phyloP scores from a whole-genome alignment of 2,888 invertebrate species.

The Mermis nigrescens region DNA sequence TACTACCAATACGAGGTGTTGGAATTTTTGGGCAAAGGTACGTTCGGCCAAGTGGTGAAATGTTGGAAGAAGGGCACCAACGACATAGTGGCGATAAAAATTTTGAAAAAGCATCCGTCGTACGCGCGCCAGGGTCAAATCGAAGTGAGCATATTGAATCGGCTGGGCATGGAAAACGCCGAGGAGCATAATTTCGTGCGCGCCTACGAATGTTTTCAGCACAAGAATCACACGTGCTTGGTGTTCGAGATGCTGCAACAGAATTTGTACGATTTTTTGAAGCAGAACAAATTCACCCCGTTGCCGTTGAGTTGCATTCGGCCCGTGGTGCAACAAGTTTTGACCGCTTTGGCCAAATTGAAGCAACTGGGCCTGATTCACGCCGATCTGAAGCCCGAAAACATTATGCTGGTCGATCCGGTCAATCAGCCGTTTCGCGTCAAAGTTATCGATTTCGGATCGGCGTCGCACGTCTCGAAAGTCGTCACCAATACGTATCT shows the following conservation, averaged over 20 bases:
- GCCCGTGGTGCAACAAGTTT: conserved; percentile 93
- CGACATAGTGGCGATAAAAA: conserved; percentile 99
- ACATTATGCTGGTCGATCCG: conserved; percentile 99
- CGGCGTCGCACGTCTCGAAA: conserved; percentile 95
- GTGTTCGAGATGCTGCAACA: conserved; percentile 99
- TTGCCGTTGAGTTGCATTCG: conserved; percentile 92
- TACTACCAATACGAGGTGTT: conserved; percentile 37
- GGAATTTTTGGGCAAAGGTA: conserved; percentile 96
- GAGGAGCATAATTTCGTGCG: conserved; percentile 99
- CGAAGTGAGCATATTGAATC: conserved; percentile 51
- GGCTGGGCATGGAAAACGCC: conserved; percentile 70
- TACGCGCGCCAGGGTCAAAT: conserved; percentile 99
- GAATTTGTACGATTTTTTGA: conserved; percentile 97
- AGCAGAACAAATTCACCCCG: conserved; percentile 98
- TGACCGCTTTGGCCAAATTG: conserved; percentile 52
- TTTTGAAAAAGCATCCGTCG: conserved; percentile 98
- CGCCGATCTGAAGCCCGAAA: conserved; percentile 97
- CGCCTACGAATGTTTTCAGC: conserved; percentile 98
- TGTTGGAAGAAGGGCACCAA: conserved; percentile 99
- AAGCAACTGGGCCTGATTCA: conserved; percentile 96
- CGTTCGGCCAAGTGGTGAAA: conserved; percentile 95
- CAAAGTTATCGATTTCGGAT: conserved; percentile 98
- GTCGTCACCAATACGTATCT: conserved; percentile 98
- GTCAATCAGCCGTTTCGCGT: conserved; percentile 91
- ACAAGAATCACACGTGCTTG: conserved; percentile 95